Conservation (phyloP, 2,113 vertebrate genomes). For the Eonycteris spelaea region DNA sequence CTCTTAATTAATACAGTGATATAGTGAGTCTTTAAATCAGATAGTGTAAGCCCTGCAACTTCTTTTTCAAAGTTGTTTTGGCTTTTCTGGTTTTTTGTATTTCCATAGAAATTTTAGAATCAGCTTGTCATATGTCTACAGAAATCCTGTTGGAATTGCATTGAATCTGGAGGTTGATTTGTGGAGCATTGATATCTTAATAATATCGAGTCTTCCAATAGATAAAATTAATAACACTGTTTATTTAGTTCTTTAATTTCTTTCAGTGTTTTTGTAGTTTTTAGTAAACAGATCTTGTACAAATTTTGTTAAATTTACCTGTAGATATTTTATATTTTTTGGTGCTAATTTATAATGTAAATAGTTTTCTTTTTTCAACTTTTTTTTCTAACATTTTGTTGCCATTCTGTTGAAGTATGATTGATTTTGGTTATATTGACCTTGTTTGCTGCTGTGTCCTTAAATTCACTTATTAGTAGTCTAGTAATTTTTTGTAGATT, state of each 20-base stretch:
- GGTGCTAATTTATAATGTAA: neutral
- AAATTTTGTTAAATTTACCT: neutral
- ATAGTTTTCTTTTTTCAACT: neutral
- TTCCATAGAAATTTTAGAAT: neutral
- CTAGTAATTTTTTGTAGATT: neutral
- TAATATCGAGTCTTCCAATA: neutral
- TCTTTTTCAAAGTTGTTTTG: slow-evolving; percentile 5
- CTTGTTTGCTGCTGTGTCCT: neutral
- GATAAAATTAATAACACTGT: neutral
- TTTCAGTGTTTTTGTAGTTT: neutral
- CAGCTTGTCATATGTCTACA: neutral
- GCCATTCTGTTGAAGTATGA: neutral
- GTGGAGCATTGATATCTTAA: neutral
- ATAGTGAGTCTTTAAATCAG: neutral
- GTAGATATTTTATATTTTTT: neutral
- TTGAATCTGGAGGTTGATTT: neutral
- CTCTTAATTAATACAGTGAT: neutral
- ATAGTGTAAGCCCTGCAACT: neutral
- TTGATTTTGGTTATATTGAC: neutral
- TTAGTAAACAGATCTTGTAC: neutral
- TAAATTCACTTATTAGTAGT: neutral
- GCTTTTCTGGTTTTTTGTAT: neutral
- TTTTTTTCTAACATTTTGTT: neutral
- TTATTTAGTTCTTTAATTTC: neutral
- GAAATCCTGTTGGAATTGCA: neutral